A percentile compares a stretch with the other conserved stretches of the same genome.
phyloP scores from a whole-genome alignment of 2,797 vertebrate genomes.

The Eupleurogrammus muticus region DNA sequence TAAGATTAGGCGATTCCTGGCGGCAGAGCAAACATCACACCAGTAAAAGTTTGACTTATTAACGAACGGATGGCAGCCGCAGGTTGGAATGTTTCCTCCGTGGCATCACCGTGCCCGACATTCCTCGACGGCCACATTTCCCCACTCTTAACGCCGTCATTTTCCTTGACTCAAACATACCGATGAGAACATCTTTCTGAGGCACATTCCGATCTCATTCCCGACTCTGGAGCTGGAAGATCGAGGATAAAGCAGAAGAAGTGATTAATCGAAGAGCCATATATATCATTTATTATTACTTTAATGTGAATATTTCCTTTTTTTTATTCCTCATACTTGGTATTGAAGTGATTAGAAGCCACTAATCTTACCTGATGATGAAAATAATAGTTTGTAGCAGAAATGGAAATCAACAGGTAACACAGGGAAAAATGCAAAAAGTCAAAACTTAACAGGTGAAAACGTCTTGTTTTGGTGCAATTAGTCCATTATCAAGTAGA shows the following conservation, averaged over 20 bases:
- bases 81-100: slow-evolving; percentile 31
- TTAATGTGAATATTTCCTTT: background rate
- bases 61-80: too few species aligned
- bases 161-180: slow-evolving; percentile 18
- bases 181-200: background rate
- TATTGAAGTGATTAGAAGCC: background rate
- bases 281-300: too few species aligned
- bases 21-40: background rate
- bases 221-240: too few species aligned
- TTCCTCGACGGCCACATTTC: background rate
- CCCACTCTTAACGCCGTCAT: background rate
- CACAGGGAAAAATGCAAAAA: background rate
- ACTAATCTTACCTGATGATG: too few species aligned
- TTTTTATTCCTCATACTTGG: background rate
- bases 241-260: background rate
- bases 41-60: too few species aligned
- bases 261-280: too few species aligned
- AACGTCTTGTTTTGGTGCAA: background rate
- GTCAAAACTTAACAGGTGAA: background rate
- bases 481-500: too few species aligned
- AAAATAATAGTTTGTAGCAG: background rate
- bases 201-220: background rate
- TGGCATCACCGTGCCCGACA: slow-evolving; percentile 7
- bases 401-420: background rate
- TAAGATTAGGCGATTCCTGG: background rate